Conservation (phyloP, 2,888 invertebrate species). For the Plebejus anna region DNA sequence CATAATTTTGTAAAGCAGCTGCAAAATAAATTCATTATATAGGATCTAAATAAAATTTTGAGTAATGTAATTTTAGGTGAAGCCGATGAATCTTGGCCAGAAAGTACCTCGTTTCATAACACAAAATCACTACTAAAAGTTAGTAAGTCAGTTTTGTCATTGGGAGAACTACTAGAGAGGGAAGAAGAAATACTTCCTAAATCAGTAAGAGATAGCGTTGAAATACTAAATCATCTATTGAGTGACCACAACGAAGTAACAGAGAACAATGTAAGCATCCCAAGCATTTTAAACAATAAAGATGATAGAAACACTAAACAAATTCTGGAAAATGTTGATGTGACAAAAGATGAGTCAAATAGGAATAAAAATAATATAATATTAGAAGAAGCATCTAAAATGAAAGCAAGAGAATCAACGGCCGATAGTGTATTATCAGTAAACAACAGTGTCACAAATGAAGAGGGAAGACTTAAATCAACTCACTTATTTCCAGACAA, state of each 20-base stretch:
- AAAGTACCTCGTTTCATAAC: constrained; percentile 42
- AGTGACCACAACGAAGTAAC: background rate
- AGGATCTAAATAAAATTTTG: background rate
- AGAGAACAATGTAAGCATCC: background rate
- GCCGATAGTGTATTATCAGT: background rate
- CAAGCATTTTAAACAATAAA: background rate
- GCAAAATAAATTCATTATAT: background rate
- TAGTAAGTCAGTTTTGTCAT: constrained; percentile 58
- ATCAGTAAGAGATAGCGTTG: background rate
- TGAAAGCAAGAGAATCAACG: background rate
- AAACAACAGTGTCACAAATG: background rate
- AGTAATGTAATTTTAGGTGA: constrained; percentile 45
- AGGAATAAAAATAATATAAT: background rate
- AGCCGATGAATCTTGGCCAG: constrained; percentile 66
- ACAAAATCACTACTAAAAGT: constrained; percentile 53
- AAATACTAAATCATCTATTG: constrained; percentile 3
- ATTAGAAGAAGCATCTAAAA: background rate
- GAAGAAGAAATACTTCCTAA: constrained; percentile 45
- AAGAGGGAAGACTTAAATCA: background rate
- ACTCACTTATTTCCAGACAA: background rate
- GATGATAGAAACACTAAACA: background rate
- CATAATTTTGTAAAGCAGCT: background rate
- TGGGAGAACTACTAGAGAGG: constrained; percentile 57
- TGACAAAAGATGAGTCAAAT: background rate
- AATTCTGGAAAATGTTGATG: background rate